Conservation (phyloP, 2,888 invertebrate species). For the Frankliniella intonsa region DNA sequence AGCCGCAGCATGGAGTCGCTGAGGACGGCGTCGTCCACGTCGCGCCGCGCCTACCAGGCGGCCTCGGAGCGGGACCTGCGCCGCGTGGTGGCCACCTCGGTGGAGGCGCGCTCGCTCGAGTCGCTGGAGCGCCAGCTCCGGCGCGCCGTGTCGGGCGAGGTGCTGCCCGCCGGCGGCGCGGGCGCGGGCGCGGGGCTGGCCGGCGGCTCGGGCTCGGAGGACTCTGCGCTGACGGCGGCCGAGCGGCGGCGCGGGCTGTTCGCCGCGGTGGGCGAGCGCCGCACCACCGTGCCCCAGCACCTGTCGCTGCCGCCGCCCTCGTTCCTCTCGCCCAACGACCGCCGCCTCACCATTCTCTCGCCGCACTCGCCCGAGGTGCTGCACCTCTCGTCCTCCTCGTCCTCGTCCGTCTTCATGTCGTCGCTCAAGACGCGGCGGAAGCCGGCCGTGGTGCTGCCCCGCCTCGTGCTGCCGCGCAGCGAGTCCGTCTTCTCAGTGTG, state of each 20-base stretch:
- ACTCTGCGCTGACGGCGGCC: constrained; percentile 49
- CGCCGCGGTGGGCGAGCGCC: constrained; percentile 54
- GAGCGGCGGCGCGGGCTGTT: constrained; percentile 64
- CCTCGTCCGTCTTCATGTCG: constrained; percentile 44
- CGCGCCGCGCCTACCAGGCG: constrained; percentile 31
- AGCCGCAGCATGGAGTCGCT: constrained; percentile 32
- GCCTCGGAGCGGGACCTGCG: constrained; percentile 50
- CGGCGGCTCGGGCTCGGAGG: constrained; percentile 47
- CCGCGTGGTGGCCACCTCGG: constrained; percentile 62
- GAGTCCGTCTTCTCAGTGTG: constrained; percentile 63
- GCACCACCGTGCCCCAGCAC: constrained; percentile 55
- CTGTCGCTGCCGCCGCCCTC: constrained; percentile 64
- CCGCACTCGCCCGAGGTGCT: constrained; percentile 70
- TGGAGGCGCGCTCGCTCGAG: constrained; percentile 49
- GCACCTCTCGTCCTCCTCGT: constrained; percentile 54
- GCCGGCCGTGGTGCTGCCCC: constrained; percentile 68
- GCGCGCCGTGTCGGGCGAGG: constrained; percentile 60
- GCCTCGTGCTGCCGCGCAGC: constrained; percentile 68
- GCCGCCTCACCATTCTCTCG: constrained; percentile 71
- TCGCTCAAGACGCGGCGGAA: constrained; percentile 60
- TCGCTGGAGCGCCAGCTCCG: constrained; percentile 55
- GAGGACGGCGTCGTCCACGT: constrained; percentile 29
- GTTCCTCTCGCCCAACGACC: constrained; percentile 54
- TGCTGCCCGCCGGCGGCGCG: constrained; percentile 47
- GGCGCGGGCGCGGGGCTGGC: constrained; percentile 35